Percentiles rank a stretch among this genome's conserved stretches.
These are phyloP conservation scores for Falcaria lacertinaria DNA, from an alignment of 2,888 invertebrate species.

Conservation along the genomic window DNA sequence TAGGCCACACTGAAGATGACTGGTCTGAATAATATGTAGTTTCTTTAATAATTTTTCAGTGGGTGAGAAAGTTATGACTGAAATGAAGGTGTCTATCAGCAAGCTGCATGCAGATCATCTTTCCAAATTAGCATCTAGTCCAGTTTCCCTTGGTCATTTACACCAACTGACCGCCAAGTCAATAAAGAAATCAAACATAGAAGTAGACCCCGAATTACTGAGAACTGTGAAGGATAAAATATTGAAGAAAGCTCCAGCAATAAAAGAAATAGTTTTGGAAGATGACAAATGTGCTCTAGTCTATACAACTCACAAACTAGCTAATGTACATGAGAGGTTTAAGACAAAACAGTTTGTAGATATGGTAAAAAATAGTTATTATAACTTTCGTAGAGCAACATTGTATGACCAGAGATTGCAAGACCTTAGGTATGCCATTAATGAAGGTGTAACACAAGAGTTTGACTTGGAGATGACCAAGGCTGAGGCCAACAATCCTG, in stretches of 20 bases:
- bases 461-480: slow-evolving; percentile 39
- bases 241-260: slow-evolving; percentile 39
- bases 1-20: too few relatives aligned
- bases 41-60: slow-evolving; percentile 67
- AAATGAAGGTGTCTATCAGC: slow-evolving; percentile 83
- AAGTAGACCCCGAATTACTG: slow-evolving; percentile 65
- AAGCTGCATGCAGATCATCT: slow-evolving; percentile 84
- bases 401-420: slow-evolving; percentile 67
- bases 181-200: slow-evolving; percentile 35
- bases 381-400: slow-evolving; percentile 70
- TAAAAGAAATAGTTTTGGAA: slow-evolving; percentile 43
- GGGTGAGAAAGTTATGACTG: slow-evolving; percentile 80
- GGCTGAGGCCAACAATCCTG: slow-evolving; percentile 14
- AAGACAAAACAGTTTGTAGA: slow-evolving; percentile 58
- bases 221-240: slow-evolving; percentile 65
- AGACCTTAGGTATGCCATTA: slow-evolving; percentile 69
- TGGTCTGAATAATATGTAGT: neutral
- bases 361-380: slow-evolving; percentile 69
- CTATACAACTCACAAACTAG: slow-evolving; percentile 54
- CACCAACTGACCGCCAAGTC: slow-evolving; percentile 73
- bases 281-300: slow-evolving; percentile 70
- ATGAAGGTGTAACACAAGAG: slow-evolving; percentile 67
- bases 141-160: slow-evolving; percentile 78
- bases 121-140: slow-evolving; percentile 81
- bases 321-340: slow-evolving; percentile 50